These are phyloP conservation scores for Meloidogyne hapla DNA, from an alignment of 1,140 invertebrate species.

Conservation along the genomic window DNA sequence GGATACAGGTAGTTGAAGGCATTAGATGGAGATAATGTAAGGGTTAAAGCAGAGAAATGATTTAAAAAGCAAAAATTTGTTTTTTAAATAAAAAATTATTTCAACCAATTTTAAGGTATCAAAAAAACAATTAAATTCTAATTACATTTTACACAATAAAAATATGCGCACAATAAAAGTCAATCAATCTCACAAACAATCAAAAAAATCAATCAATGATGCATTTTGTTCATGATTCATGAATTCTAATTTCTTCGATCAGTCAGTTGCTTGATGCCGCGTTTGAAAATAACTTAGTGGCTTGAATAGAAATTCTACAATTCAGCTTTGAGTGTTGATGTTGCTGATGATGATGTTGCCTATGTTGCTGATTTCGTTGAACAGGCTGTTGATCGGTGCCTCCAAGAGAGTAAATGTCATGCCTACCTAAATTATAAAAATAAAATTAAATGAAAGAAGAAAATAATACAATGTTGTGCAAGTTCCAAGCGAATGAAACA, in stretches of 20 bases:
- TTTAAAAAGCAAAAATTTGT: background rate
- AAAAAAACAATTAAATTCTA: background rate
- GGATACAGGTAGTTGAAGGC: background rate
- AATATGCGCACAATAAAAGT: background rate
- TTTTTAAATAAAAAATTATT: background rate
- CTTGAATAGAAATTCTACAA: background rate
- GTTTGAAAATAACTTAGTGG: background rate
- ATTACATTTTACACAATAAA: background rate
- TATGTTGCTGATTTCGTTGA: background rate
- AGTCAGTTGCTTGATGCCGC: background rate
- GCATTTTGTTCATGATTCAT: background rate
- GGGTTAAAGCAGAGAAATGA: background rate
- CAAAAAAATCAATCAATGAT: background rate
- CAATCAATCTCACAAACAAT: background rate
- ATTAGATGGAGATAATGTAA: background rate
- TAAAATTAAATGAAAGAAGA: background rate
- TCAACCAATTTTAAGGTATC: background rate
- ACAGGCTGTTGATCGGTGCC: background rate
- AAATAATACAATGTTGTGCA: conserved; percentile 16
- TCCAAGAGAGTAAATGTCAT: background rate
- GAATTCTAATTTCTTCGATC: background rate
- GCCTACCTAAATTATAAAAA: background rate
- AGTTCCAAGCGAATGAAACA: conserved; percentile 26
- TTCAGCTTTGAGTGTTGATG: background rate
- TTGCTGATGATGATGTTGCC: background rate